Conservation (phyloP, 2,797 vertebrate genomes). For the Peromyscus aztecus region DNA sequence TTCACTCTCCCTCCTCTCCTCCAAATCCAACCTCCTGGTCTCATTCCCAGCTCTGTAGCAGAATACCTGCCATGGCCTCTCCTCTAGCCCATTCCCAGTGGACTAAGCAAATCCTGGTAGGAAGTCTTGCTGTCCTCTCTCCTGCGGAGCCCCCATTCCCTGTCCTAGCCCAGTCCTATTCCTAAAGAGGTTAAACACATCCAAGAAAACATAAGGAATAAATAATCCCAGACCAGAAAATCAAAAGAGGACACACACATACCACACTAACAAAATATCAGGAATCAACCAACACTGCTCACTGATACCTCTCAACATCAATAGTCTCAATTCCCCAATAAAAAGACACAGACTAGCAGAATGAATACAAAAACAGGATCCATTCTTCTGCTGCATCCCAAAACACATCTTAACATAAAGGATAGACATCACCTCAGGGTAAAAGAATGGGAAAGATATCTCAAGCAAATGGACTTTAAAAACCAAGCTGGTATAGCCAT, state of each 20-base stretch:
- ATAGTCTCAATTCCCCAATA: background rate
- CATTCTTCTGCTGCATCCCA: no score
- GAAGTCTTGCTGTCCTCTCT: background rate
- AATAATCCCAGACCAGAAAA: background rate
- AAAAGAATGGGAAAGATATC: background rate
- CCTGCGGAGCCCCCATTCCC: background rate
- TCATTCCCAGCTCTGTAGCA: background rate
- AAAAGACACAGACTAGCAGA: background rate
- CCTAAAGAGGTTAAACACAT: background rate
- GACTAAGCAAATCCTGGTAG: background rate
- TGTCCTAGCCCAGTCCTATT: background rate
- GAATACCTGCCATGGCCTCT: background rate
- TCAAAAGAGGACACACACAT: background rate
- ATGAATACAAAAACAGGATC: background rate
- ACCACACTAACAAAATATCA: background rate
- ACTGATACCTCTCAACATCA: background rate
- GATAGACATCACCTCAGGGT: background rate
- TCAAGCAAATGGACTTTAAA: background rate
- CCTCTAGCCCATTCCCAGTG: background rate
- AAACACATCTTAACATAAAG: no score
- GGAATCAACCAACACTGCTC: background rate
- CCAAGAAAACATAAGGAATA: background rate
- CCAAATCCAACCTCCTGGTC: background rate
- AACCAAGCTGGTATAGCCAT: background rate
- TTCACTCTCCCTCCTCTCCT: background rate